These are phyloP conservation scores for Theristus sp. DNA, from an alignment of 2,888 invertebrate genomes.

Conservation along the genomic window DNA sequence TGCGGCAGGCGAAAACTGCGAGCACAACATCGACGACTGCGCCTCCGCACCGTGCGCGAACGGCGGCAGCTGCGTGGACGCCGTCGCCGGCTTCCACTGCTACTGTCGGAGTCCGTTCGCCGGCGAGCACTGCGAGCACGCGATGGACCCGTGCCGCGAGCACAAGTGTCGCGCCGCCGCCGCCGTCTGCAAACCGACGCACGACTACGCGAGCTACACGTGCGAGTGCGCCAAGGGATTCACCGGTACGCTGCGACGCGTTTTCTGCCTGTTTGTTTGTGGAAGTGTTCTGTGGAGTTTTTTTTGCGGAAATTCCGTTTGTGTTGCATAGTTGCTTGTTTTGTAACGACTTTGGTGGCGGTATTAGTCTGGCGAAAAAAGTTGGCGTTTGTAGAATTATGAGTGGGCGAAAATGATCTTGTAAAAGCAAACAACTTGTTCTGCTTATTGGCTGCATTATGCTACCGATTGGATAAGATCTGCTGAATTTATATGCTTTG, in stretches of 20 bases:
- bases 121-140: conserved; percentile 8
- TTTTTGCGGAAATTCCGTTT: too few species aligned
- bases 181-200: conserved; percentile 3
- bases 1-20: conserved; percentile 75
- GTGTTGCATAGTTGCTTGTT: too few species aligned
- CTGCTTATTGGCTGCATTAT: background rate
- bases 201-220: conserved; percentile 4
- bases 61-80: conserved; percentile 27
- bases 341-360: too few species aligned
- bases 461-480: too few species aligned
- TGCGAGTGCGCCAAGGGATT: conserved; percentile 10
- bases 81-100: conserved; percentile 10
- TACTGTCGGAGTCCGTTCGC: conserved; percentile 3
- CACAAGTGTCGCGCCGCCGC: conserved; percentile 28
- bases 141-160: conserved; percentile 11
- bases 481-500: too few species aligned
- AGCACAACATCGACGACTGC: conserved; percentile 82
- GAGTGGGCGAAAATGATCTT: too few species aligned
- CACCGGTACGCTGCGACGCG: too few species aligned
- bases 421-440: background rate
- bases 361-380: too few species aligned
- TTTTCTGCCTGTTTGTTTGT: too few species aligned
- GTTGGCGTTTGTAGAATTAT: background rate
- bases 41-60: conserved; percentile 62
- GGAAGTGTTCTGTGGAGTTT: too few species aligned